Base-by-base conservation (phyloP, 2,797 vertebrate genomes). In the Poecilia wingei region DNA sequence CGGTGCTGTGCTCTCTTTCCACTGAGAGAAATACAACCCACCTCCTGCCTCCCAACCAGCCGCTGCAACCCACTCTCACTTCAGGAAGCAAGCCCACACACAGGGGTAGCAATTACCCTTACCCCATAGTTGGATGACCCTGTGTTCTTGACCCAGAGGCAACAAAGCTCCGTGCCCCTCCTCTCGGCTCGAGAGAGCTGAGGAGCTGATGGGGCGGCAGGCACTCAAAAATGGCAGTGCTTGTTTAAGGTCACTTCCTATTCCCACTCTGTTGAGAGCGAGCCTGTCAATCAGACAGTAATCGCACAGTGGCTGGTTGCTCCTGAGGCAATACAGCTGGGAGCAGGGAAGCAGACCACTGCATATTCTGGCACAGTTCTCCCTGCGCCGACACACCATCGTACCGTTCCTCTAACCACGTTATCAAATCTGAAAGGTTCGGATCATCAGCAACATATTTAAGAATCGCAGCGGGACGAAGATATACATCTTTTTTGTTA, bases 231-330 rank as follows among this genome's bases (percentile, higher is more conserved):
- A 80, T 81, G 83, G 86, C 93, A 87, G 89, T 6, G 86, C 69
- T 90, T 90, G 94, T 94, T 95, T 93, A 94, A 95, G 96, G 95
- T 96, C 94, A 96, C 86, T 94, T 95, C 91, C 95, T 94, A 87
- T 88, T 89, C 41, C 66, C 81, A 53, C 61, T 87, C 92, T 0
- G 89, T 94, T 89, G 88, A 91, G 88, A 94, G 94, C 91, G 28
- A 14, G 59, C 1, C 92, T 94, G 95, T 95, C 96, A 93, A 75
- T 95, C 95, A 96, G 75, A 73, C 6, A 41, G 74, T 89, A 91
- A 80, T 94, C 93, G 94, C 88, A 87, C 6, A 68, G 90, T 90
- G 80, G 80, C 86, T 46, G 87, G 76, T 89, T 66, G 86, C 87
- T 91, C 85, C 86, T 66, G 82, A 88, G 81, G 86, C 85, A 3